Evolutionary conservation across 2,888 invertebrate genomes (phyloP), one percentile per base, ranked within the genome.

Genomic region (Coelopa pilipes): DNA sequence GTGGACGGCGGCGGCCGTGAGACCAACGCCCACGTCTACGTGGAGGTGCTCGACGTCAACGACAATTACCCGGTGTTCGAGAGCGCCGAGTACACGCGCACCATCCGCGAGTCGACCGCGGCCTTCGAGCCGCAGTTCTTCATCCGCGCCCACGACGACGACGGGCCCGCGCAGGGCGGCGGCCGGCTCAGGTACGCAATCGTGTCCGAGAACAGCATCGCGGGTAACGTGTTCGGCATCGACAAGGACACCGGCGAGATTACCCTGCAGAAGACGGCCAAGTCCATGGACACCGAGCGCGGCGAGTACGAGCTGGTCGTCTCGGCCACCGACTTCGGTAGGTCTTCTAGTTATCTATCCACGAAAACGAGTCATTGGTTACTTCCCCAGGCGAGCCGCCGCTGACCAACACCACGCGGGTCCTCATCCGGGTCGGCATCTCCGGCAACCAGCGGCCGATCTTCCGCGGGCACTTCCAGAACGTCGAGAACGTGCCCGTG

Each of bases 121-220:
- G 91, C 90, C 78, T 95, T 96, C 83, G 93, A 94, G 78, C 94
- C 96, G 0, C 93, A 94, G 75, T 90, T 96, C 80, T 91, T 93
- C 77, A 91, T 96, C 12, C 90, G 93, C 90, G 95, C 96, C 0
- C 91, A 90, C 1, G 96, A 96, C 84, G 89, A 89, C 15, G 96
- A 96, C 86, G 93, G 94, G 0, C 90, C 91, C 0, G 89, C 88
- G 4, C 93, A 93, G 86, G 94, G 93, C 0, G 92, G 92, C 72
- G 93, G 93, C 0, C 88, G 88, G 77, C 88, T 94, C 0, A 90
- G 88, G 34, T 94, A 94, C 81, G 89, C 90, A 0, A 89, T 94
- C 7, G 90, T 90, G 74, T 90, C 92, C 0, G 92, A 93, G 77
- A 93, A 93, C 78, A 92, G 93, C 76, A 90, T 92, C 71, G 90